These are phyloP conservation scores for Stomatorhinus walkeri DNA, from an alignment of 2,797 vertebrate genomes.

Conservation along the genomic window DNA sequence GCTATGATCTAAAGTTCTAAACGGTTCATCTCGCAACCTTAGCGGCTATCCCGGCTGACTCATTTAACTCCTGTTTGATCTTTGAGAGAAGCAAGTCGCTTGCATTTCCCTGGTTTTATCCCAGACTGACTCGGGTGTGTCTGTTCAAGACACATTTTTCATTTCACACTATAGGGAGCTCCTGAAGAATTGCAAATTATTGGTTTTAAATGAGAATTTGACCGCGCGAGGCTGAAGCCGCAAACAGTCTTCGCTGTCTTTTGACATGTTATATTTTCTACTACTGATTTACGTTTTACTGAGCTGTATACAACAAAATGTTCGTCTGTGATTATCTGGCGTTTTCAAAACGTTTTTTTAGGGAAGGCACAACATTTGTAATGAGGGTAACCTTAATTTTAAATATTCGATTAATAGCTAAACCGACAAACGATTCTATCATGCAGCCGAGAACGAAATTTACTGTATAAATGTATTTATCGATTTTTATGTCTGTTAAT, in stretches of 20 bases:
- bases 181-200: background rate
- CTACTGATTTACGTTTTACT: background rate
- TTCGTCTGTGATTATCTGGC: background rate
- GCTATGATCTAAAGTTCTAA: background rate
- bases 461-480: background rate
- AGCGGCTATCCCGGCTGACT: background rate
- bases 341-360: background rate
- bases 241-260: background rate
- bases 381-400: background rate
- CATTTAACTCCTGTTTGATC: background rate
- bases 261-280: background rate
- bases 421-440: background rate
- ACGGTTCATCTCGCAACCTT: background rate
- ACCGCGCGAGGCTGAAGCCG: background rate
- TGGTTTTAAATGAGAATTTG: background rate
- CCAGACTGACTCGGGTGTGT: background rate
- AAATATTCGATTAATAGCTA: background rate
- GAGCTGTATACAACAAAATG: background rate
- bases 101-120: constrained; percentile 2
- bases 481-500: background rate
- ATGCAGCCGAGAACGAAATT: background rate
- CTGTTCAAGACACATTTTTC: background rate
- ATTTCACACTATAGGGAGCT: constrained; percentile 5
- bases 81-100: background rate
- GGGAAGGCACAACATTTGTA: background rate